Evolutionary conservation across 92 coral and sea anemone genomes (phyloP).

Genomic region (Paragorgia papillata): DNA sequence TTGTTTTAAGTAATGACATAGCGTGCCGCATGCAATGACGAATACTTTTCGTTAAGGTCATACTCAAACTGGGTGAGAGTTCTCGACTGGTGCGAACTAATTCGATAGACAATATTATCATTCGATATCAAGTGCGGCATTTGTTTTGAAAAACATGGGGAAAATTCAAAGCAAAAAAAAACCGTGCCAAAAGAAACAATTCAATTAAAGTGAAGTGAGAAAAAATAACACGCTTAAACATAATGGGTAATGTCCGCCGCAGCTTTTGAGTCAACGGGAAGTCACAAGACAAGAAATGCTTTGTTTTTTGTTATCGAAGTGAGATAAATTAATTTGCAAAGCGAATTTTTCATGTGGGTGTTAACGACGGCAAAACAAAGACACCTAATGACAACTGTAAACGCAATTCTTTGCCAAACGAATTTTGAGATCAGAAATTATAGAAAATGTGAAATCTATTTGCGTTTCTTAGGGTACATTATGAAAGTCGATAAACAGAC

Average conservation of each 20-base stretch:
- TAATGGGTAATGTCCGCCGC: background rate
- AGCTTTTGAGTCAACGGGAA: background rate
- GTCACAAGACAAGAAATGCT: background rate
- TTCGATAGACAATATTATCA: background rate
- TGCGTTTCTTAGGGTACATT: background rate
- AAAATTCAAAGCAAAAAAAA: background rate
- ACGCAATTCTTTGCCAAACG: background rate
- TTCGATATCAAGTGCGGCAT: background rate
- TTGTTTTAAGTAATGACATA: too few species aligned
- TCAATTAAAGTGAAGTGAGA: background rate
- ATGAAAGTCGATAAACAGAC: background rate
- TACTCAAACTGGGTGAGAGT: too few species aligned
- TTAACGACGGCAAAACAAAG: too few species aligned
- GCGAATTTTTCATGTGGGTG: background rate
- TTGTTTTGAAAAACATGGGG: background rate
- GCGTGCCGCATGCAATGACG: too few species aligned
- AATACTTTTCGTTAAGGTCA: too few species aligned
- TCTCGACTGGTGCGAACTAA: too few species aligned
- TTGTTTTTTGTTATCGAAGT: background rate
- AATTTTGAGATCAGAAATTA: background rate
- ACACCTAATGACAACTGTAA: too few species aligned
- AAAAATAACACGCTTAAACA: background rate
- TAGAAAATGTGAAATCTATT: background rate
- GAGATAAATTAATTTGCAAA: background rate
- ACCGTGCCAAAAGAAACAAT: slow-evolving; percentile 7